Conservation (phyloP, 2,797 vertebrate species). For the Epinephelus malabaricus region DNA sequence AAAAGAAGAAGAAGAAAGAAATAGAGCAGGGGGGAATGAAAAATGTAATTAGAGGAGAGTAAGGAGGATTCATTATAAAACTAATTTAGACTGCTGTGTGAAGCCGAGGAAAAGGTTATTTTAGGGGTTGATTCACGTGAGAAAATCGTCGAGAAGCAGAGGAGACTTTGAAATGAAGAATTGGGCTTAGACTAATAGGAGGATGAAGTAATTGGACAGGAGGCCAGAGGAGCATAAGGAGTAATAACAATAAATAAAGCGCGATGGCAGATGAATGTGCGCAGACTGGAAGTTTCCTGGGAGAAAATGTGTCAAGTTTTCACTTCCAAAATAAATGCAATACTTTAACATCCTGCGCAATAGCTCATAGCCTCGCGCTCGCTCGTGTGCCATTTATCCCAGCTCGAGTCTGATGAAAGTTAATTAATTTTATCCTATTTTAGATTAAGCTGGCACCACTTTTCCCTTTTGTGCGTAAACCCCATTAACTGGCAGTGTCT, state of each 20-base stretch:
- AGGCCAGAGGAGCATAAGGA: constrained; percentile 1
- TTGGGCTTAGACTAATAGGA: neutral
- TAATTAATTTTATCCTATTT: constrained; percentile 25
- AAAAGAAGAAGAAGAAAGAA: neutral
- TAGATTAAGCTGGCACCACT: constrained; percentile 14
- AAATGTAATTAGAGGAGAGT: neutral
- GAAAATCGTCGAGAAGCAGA: neutral
- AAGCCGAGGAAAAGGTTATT: neutral
- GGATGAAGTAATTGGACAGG: neutral
- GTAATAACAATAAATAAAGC: constrained; percentile 8
- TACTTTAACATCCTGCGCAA: neutral
- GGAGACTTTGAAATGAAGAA: neutral
- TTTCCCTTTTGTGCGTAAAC: constrained; percentile 25
- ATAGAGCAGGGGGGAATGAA: neutral
- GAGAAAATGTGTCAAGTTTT: neutral
- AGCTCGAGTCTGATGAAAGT: neutral
- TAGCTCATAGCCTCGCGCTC: neutral
- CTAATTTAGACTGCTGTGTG: neutral
- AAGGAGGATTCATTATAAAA: neutral
- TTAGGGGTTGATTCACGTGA: constrained; percentile 8
- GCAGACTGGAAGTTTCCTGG: neutral
- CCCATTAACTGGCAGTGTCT: constrained; percentile 15
- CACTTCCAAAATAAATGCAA: neutral
- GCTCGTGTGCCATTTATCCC: neutral
- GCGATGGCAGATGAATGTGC: neutral